Percentiles rank a stretch among this genome's conserved stretches.
Conservation (phyloP, 2,888 invertebrate species). For the Erebia epiphron region DNA sequence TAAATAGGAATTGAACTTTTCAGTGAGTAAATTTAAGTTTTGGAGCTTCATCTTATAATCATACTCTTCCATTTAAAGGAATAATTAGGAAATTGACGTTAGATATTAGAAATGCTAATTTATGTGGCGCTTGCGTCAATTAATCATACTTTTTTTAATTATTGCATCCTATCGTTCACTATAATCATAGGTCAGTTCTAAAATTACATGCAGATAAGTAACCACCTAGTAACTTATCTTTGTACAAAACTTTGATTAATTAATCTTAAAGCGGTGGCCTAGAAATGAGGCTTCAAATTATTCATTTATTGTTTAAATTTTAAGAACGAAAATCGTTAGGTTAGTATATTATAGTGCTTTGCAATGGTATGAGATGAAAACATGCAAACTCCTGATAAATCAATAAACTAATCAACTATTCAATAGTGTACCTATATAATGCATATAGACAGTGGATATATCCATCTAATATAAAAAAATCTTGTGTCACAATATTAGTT, state of each 20-base stretch:
- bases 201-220: background rate
- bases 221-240: background rate
- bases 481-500: no score
- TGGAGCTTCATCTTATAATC: slow-evolving; percentile 62
- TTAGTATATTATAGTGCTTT: no score
- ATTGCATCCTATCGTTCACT: background rate
- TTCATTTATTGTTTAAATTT: background rate
- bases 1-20: no score
- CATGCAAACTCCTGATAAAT: no score
- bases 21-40: no score
- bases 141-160: slow-evolving; percentile 5
- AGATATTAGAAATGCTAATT: background rate
- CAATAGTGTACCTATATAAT: no score
- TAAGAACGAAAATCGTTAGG: background rate
- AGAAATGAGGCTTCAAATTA: background rate
- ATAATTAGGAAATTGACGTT: slow-evolving; percentile 33
- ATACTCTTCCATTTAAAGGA: slow-evolving; percentile 52
- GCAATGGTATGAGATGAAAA: no score
- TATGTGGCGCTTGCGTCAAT: background rate
- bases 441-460: no score
- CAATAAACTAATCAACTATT: no score
- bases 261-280: background rate
- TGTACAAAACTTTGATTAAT: slow-evolving; percentile 1
- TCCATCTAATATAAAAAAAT: no score
- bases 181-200: background rate